A percentile compares a stretch with the other conserved stretches of the same genome.
Conservation (phyloP, 2,113 vertebrate genomes). For the Ginglymostoma cirratum region DNA sequence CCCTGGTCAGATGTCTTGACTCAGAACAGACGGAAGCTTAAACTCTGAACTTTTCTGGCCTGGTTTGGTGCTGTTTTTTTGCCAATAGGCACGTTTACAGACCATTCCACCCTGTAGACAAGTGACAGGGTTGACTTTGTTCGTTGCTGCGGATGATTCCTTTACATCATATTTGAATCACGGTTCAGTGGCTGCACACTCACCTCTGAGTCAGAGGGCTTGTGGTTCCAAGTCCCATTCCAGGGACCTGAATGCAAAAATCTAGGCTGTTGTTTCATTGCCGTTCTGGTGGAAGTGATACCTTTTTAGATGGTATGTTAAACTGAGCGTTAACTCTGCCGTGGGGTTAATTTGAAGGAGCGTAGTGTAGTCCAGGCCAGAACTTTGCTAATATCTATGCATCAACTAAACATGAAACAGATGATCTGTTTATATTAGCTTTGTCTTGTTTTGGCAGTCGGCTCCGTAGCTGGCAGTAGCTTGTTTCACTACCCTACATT, state of each 20-base stretch:
- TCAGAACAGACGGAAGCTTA: background rate
- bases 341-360: background rate
- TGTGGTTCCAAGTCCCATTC: background rate
- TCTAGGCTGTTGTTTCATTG: background rate
- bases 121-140: background rate
- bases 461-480: background rate
- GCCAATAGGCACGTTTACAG: background rate
- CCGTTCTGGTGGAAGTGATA: background rate
- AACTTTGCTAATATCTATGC: too few species aligned
- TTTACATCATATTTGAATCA: background rate
- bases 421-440: background rate
- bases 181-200: background rate
- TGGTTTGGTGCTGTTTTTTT: background rate
- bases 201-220: background rate
- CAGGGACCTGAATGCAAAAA: background rate
- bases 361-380: background rate
- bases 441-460: background rate
- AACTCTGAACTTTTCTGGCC: background rate
- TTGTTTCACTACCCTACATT: background rate
- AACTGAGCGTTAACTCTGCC: background rate
- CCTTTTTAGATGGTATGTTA: background rate
- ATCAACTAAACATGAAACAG: background rate
- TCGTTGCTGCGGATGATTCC: background rate
- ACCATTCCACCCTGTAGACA: too few species aligned
- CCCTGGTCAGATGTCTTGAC: background rate